Evolutionary conservation across 2,797 vertebrate genomes (phyloP).

Genomic region (Apogon hyalosoma): DNA sequence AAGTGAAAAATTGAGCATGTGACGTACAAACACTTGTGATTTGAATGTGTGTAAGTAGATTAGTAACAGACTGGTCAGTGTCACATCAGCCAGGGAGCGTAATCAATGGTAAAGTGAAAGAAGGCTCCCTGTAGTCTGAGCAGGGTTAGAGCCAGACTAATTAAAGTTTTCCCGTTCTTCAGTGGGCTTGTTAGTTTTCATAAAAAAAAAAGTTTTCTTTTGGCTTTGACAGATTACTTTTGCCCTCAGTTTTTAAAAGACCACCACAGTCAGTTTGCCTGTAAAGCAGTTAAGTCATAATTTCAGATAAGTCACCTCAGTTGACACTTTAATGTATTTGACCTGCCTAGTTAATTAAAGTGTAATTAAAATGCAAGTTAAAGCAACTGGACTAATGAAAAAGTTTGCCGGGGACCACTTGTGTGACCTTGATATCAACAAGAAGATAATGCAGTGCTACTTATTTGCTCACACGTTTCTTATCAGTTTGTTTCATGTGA

Average conservation of each 20-base stretch:
- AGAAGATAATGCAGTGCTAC: slow-evolving; percentile 12
- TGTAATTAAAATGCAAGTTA: slow-evolving; percentile 60
- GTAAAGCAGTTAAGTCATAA: slow-evolving; percentile 17
- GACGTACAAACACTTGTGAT: not conserved
- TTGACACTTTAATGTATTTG: slow-evolving; percentile 45
- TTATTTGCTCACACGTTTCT: slow-evolving; percentile 27
- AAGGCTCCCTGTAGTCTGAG: not conserved
- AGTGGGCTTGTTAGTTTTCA: not conserved
- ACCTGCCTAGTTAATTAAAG: slow-evolving; percentile 62
- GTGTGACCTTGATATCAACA: slow-evolving; percentile 46
- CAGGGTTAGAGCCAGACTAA: slow-evolving; percentile 1
- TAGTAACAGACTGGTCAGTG: slow-evolving; percentile 22
- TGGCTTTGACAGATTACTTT: slow-evolving; percentile 23
- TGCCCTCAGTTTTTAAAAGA: not conserved
- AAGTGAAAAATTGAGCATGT: not conserved
- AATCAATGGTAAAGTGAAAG: slow-evolving; percentile 26
- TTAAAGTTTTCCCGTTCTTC: not conserved
- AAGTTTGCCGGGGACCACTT: slow-evolving; percentile 32
- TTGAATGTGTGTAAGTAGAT: slow-evolving; percentile 17
- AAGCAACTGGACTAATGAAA: slow-evolving; percentile 41
- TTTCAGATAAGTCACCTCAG: slow-evolving; percentile 33
- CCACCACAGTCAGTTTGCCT: slow-evolving; percentile 22
- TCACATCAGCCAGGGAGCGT: slow-evolving; percentile 14
- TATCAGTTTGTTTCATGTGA: slow-evolving; percentile 29
- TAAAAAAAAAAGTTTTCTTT: slow-evolving; percentile 1